Conservation (phyloP, 30 jellyfish, hydroid and myxozoan genomes). For the Calvadosia cruxmelitensis region DNA sequence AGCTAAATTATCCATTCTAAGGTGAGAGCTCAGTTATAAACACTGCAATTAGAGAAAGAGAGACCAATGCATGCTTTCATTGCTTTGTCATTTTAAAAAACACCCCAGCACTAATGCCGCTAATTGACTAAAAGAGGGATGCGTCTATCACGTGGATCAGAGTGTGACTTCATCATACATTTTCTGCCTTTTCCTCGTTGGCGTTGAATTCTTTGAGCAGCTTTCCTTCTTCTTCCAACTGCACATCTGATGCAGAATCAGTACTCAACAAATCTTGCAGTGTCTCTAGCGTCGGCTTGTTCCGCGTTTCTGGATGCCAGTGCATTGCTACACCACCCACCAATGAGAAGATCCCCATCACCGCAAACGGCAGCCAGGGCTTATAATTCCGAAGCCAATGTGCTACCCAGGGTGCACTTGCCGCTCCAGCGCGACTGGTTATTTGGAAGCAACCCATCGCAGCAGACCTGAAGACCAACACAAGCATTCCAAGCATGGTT, state of each 20-base stretch:
- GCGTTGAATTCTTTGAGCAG: too few relatives aligned
- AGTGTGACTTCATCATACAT: too few relatives aligned
- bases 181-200: too few relatives aligned
- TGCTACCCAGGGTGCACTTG: slow-evolving; percentile 82
- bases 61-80: too few relatives aligned
- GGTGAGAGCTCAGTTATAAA: too few relatives aligned
- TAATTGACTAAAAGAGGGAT: too few relatives aligned
- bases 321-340: slow-evolving; percentile 28
- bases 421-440: slow-evolving; percentile 62
- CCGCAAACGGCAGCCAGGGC: slow-evolving; percentile 43
- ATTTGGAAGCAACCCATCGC: slow-evolving; percentile 62
- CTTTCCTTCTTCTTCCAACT: too few relatives aligned
- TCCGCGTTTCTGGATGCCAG: slow-evolving; percentile 49
- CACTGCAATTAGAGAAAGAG: too few relatives aligned
- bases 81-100: too few relatives aligned
- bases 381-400: slow-evolving; percentile 20
- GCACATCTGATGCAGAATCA: background rate
- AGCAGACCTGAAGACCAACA: slow-evolving; percentile 24
- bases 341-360: slow-evolving; percentile 65
- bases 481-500: background rate
- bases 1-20: too few relatives aligned
- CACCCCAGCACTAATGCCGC: too few relatives aligned
- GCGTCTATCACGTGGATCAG: too few relatives aligned
- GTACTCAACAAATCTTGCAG: slow-evolving; percentile 10
- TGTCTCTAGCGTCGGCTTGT: slow-evolving; percentile 41